Base-by-base conservation (phyloP, 2,113 vertebrate species). In the Scytalopus superciliaris region DNA sequence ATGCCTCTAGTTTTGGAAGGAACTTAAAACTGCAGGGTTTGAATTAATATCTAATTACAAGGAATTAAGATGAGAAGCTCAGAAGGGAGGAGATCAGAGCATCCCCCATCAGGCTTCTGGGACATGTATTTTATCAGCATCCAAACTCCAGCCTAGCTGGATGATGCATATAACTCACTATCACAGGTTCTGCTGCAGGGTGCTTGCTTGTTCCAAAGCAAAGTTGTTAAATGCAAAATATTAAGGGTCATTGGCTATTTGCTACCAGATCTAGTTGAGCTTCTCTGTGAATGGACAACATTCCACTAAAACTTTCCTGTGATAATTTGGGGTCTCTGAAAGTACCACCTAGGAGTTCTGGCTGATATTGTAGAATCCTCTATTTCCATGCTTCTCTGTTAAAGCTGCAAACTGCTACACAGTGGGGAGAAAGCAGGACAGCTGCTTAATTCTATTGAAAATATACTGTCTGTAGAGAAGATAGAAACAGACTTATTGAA, bases 361-460 rank as follows among this genome's bases (percentile, higher is more conserved):
- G 25, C 37, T 45, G 52, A 39, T 82, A 18, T 2, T 68, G 39
- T 40, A 31, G 60, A 87, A 78, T 89, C 21, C 24, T 67, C 40
- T 87, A 2, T n/a, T 83, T 87, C 40, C 56, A 35, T 60, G 30
- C 64, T 91, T 45, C 53, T 80, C 40, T 77, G 63, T 53, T 53
- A 73, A 90, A 94, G 30, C 83, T 77, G 59, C 35, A 74, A 70
- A 95, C 42, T 88, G 72, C 67, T 77, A 69, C 47, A 74, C 56
- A 84, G 55, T 37, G 24, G 27, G 52, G 55, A 39, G 37, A 93
- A 93, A 89, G 30, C 72, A 72, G 60, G 19, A 81, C 76, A 94
- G 92, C 60, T 86, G 86, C 64, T 87, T 95, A 93, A 90, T 84
- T 92, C 86, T 90, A 50, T 52, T 93, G 75, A 88, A 94, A 84